Evolutionary conservation across 2,888 invertebrate genomes (phyloP), one percentile per base, ranked within the genome.

Genomic region (Chalcosyrphus nemorum): DNA sequence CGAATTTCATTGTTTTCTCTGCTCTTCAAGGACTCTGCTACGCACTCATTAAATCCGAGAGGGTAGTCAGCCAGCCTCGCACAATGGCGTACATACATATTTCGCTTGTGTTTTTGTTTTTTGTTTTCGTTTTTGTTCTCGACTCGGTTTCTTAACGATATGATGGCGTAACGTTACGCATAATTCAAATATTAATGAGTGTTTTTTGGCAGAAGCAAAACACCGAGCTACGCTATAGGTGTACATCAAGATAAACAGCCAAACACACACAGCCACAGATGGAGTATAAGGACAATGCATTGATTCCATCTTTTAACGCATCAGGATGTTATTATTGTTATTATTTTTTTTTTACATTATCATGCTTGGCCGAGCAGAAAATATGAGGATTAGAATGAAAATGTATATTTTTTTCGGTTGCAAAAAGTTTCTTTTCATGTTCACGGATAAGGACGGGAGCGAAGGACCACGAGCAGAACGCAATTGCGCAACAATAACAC

Each of bases 271-370:
- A n/a, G n/a, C 21, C 13, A 50, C 7, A 38, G 41, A 32, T 7
- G 27, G 38, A 41, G 56, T 1, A 27, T 54, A 77, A 84, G 70
- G 74, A 78, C 65, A 78, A 74, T 75, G 52, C 74, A 84, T 84
- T 78, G 84, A 78, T 84, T 84, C 65, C 74, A 63, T 77, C 35
- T 77, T 63, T 41, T 61, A 45, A 63, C 74, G 78, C 78, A 78
- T 84, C 74, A 78, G 66, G 84, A 78, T 84, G 78, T 74, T 84
- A 70, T 84, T 77, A 82, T 76, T 77, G 70, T n/a, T n/a, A n/a
- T n/a, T n/a, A n/a, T n/a, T n/a, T n/a, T 29, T 84, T 74, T 84
- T 84, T 84, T 74, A 70, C 68, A 84, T 84, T 84, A 78, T 78
- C 63, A 50, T 59, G 84, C 84, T 84, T 70, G 63, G 78, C 59